Evolutionary conservation across 2,113 vertebrate species (phyloP).

Genomic region (Rhynchomys soricoides): DNA sequence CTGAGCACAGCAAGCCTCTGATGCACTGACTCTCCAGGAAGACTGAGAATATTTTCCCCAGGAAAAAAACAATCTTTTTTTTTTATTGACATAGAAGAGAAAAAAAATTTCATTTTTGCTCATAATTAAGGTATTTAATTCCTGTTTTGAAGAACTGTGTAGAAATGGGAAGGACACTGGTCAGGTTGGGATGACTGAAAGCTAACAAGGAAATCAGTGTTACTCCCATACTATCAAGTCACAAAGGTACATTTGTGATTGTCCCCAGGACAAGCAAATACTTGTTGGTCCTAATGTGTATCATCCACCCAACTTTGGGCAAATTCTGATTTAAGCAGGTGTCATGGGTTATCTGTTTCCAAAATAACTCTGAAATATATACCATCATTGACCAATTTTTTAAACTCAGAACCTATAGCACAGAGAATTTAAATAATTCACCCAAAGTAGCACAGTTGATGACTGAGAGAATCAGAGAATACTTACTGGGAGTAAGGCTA

Average conservation of each 20-base stretch:
- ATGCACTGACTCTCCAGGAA: background rate
- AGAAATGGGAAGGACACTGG: background rate
- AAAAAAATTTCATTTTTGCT: slow-evolving; percentile 50
- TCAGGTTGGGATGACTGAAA: background rate
- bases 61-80: slow-evolving; percentile 50
- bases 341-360: background rate
- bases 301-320: background rate
- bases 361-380: background rate
- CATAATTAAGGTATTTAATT: slow-evolving; percentile 58
- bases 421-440: background rate
- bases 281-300: background rate
- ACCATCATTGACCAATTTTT: background rate
- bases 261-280: background rate
- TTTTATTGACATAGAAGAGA: slow-evolving; percentile 62
- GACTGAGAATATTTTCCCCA: background rate
- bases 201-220: background rate
- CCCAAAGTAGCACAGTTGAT: background rate
- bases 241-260: background rate
- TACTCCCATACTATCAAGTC: background rate
- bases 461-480: background rate
- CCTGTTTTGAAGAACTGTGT: slow-evolving; percentile 1
- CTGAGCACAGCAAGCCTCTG: slow-evolving; percentile 45
- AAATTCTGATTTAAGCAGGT: background rate
- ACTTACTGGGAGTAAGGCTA: background rate
- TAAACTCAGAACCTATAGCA: background rate